phyloP scores from a whole-genome alignment of 2,113 vertebrate genomes.

The Menura novaehollandiae region DNA sequence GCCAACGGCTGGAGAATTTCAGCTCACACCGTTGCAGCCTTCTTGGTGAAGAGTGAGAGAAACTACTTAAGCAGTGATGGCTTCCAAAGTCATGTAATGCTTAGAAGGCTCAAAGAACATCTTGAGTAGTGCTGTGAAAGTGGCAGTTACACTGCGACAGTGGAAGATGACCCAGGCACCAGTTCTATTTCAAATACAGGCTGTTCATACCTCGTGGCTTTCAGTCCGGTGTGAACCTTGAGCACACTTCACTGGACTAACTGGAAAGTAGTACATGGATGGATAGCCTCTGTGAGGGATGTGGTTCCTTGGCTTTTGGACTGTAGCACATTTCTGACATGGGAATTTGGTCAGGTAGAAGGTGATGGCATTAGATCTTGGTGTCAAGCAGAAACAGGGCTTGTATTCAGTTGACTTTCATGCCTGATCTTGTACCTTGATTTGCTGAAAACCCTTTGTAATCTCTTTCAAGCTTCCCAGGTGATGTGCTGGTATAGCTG shows the following conservation, averaged over 20 bases:
- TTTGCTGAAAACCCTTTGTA: not conserved
- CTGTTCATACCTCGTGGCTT: not conserved
- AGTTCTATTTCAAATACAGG: not conserved
- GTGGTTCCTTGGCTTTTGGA: not conserved
- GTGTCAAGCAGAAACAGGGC: not conserved
- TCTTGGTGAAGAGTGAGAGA: not conserved
- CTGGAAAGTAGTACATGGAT: not conserved
- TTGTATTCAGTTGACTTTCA: not conserved
- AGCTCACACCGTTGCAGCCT: not conserved
- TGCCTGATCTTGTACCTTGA: not conserved
- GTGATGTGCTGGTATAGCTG: not conserved
- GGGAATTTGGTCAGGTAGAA: not conserved
- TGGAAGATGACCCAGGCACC: not conserved
- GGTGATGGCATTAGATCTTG: not conserved
- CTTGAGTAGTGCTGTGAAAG: not conserved
- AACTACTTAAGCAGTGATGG: not conserved
- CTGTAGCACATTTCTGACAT: accelerated
- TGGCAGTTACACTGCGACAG: not conserved
- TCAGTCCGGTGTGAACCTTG: not conserved
- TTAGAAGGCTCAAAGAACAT: not conserved
- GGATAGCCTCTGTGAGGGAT: not conserved
- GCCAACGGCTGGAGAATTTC: not conserved
- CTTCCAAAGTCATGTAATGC: not conserved
- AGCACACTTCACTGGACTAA: not conserved
- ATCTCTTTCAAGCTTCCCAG: not conserved